Evolutionary conservation across 2,888 invertebrate genomes (phyloP).

Genomic region (Nomada goodeniana): DNA sequence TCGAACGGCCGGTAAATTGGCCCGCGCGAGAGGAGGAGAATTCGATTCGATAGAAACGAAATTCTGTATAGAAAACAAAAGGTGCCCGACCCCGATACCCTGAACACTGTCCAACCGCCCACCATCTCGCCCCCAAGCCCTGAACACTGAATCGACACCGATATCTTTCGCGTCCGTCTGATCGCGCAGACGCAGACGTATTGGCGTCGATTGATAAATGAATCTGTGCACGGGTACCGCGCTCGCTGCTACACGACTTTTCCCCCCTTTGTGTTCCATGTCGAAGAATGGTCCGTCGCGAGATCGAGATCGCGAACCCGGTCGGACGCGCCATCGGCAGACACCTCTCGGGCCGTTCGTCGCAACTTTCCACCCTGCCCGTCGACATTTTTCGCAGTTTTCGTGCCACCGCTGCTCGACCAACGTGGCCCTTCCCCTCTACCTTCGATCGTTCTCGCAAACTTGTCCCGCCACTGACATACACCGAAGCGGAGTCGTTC

Average conservation of each 20-base stretch:
- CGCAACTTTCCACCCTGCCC: slow-evolving; percentile 21
- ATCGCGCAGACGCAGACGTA: neutral
- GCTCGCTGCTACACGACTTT: slow-evolving; percentile 51
- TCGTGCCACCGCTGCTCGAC: neutral
- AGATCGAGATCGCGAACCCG: slow-evolving; percentile 39
- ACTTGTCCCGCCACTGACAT: slow-evolving; percentile 19
- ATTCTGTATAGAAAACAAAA: neutral
- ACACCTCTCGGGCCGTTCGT: slow-evolving; percentile 53
- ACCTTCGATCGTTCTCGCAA: slow-evolving; percentile 3
- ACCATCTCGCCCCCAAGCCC: neutral
- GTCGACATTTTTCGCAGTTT: neutral
- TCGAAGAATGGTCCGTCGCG: slow-evolving; percentile 11
- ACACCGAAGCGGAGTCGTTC: neutral
- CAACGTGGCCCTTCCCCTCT: neutral
- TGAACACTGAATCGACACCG: slow-evolving; percentile 14
- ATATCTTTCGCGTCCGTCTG: neutral
- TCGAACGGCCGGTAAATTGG: neutral
- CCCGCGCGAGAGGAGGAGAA: slow-evolving; percentile 43
- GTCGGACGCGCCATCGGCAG: slow-evolving; percentile 66
- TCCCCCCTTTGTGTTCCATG: neutral
- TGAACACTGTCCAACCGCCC: neutral
- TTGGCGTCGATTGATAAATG: neutral
- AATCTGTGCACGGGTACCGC: slow-evolving; percentile 38
- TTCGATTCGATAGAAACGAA: neutral
- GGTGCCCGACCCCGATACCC: neutral